These are phyloP conservation scores for Spinibarbus caldwelli DNA, from an alignment of 2,797 vertebrate genomes.

Conservation along the genomic window DNA sequence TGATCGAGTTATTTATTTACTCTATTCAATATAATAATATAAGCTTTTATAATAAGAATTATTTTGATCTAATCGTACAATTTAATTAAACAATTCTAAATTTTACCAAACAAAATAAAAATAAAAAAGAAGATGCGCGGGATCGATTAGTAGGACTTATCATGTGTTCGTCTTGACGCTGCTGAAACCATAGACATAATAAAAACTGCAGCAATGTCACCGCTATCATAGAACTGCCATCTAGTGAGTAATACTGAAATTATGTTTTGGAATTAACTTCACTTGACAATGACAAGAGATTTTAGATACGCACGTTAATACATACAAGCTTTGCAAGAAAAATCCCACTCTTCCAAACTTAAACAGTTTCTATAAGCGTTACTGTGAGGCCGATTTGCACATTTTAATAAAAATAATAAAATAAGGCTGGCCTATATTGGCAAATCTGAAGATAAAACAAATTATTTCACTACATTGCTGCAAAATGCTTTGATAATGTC, in stretches of 20 bases:
- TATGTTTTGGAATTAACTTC: background rate
- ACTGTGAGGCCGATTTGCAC: background rate
- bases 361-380: background rate
- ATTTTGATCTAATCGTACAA: background rate
- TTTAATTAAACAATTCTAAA: background rate
- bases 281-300: background rate
- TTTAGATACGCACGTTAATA: background rate
- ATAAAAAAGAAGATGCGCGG: background rate
- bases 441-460: too few relatives aligned
- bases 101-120: background rate
- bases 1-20: background rate
- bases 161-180: background rate
- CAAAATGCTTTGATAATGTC: background rate
- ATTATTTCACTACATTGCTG: background rate
- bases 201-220: background rate
- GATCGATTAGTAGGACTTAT: slow-evolving; percentile 50
- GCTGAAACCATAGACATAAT: too few relatives aligned
- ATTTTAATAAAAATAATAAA: background rate
- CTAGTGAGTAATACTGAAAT: background rate
- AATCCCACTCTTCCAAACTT: background rate
- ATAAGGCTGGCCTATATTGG: background rate
- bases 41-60: background rate
- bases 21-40: background rate
- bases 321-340: background rate
- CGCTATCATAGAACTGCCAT: background rate